Evolutionary conservation across 2,113 vertebrate genomes (phyloP).

Genomic region (Charina bottae): DNA sequence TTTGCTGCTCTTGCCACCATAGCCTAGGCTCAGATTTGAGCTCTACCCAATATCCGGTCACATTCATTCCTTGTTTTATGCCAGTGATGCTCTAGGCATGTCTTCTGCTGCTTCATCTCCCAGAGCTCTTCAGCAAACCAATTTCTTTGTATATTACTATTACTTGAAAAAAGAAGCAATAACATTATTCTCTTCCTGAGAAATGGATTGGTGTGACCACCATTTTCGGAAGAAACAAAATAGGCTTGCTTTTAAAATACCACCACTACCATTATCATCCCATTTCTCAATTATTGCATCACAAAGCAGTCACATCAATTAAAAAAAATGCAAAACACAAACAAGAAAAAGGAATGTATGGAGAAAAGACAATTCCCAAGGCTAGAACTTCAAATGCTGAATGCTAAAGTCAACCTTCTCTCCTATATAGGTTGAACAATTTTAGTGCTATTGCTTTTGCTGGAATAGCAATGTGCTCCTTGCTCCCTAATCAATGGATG

Average conservation of each 20-base stretch:
- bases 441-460: neutral
- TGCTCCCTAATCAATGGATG: neutral
- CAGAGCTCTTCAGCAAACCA: neutral
- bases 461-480: neutral
- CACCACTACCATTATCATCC: neutral
- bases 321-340: neutral
- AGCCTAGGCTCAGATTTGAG: neutral
- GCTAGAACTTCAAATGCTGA: neutral
- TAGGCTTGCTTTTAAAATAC: neutral
- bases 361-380: neutral
- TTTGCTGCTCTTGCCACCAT: neutral
- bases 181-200: neutral
- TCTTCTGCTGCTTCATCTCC: neutral
- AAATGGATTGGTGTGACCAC: neutral
- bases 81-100: neutral
- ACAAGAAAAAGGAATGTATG: neutral
- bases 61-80: neutral
- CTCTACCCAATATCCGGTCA: neutral
- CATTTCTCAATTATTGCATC: neutral
- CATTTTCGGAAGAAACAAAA: neutral
- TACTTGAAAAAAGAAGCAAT: neutral
- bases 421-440: neutral
- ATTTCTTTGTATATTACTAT: neutral
- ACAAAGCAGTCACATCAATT: neutral
- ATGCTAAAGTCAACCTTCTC: neutral